A percentile compares a stretch with the other conserved stretches of the same genome.
phyloP scores from a whole-genome alignment of 1,140 invertebrate species.

The Aphaenogaster rudis region DNA sequence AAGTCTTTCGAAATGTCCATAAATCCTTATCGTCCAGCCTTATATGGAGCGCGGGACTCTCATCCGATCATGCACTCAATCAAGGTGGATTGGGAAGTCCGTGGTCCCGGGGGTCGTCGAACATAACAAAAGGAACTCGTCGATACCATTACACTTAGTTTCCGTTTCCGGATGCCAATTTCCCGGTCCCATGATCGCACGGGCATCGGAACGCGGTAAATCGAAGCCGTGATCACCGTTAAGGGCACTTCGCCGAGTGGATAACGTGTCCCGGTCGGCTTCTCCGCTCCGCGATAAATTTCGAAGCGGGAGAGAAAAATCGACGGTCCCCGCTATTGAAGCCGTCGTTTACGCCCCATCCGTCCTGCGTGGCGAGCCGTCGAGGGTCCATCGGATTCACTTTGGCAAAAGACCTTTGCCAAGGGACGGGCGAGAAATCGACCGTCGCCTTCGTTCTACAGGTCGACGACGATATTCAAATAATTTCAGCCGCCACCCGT shows the following conservation, averaged over 20 bases:
- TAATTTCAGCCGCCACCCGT: conserved; percentile 67
- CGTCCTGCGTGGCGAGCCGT: not conserved
- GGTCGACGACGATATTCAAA: conserved; percentile 59
- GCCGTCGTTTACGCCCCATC: not conserved
- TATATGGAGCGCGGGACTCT: not conserved
- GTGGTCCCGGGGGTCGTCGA: not conserved
- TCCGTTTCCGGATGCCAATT: conserved; percentile 63
- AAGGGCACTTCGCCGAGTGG: not conserved
- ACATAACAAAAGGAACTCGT: conserved; percentile 7
- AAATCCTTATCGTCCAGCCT: not conserved
- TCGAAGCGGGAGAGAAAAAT: conserved; percentile 1
- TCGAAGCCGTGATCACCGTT: conserved; percentile 2
- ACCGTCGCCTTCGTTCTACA: conserved; percentile 14
- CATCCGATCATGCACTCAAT: conserved; percentile 31
- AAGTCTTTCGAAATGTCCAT: conserved; percentile 1
- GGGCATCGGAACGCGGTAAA: conserved; percentile 40
- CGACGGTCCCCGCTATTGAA: not conserved
- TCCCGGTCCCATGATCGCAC: conserved; percentile 29
- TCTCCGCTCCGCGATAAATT: not conserved
- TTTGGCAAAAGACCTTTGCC: conserved; percentile 8
- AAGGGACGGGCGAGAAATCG: not conserved
- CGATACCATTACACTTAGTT: conserved; percentile 59
- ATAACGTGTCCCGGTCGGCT: not conserved
- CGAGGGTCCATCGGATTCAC: conserved; percentile 19
- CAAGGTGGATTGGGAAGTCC: not conserved